phyloP scores from a whole-genome alignment of 2,113 vertebrate species.

The Triplophysa siluroides region DNA sequence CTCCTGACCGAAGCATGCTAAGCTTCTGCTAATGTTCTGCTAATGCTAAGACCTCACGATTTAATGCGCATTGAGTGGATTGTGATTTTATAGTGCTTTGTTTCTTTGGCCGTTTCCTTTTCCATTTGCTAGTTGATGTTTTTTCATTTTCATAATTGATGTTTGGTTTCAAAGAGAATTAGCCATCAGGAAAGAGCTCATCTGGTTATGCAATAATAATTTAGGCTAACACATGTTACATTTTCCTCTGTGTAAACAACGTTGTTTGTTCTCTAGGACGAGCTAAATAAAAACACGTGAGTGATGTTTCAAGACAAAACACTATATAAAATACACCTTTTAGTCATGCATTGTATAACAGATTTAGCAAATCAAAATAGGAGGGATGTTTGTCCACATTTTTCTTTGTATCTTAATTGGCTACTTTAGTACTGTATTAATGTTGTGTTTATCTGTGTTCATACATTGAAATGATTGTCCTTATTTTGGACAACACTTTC shows the following conservation, averaged over 20 bases:
- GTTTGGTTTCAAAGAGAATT: conserved; percentile 21
- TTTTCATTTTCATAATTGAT: conserved; percentile 25
- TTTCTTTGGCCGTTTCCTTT: neutral
- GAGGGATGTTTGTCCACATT: too few relatives aligned
- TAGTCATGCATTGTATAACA: neutral
- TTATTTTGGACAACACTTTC: too few relatives aligned
- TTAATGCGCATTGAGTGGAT: conserved; percentile 20
- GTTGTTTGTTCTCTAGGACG: neutral
- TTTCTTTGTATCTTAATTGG: too few relatives aligned
- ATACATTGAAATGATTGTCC: neutral
- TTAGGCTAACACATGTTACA: conserved; percentile 17
- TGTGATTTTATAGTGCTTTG: neutral
- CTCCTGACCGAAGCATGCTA: conserved; percentile 1
- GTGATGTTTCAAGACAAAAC: neutral
- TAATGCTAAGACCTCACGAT: conserved; percentile 18
- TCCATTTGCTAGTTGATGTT: neutral
- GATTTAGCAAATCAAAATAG: too few relatives aligned
- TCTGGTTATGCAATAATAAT: conserved; percentile 33
- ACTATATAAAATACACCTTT: neutral
- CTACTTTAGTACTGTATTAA: too few relatives aligned
- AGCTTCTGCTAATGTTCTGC: conserved; percentile 17
- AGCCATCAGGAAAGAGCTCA: neutral
- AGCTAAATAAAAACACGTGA: neutral
- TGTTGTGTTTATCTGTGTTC: neutral
- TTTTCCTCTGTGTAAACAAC: neutral